phyloP scores from a whole-genome alignment of 2,113 vertebrate genomes.

The Tenebrosternarchus preto region DNA sequence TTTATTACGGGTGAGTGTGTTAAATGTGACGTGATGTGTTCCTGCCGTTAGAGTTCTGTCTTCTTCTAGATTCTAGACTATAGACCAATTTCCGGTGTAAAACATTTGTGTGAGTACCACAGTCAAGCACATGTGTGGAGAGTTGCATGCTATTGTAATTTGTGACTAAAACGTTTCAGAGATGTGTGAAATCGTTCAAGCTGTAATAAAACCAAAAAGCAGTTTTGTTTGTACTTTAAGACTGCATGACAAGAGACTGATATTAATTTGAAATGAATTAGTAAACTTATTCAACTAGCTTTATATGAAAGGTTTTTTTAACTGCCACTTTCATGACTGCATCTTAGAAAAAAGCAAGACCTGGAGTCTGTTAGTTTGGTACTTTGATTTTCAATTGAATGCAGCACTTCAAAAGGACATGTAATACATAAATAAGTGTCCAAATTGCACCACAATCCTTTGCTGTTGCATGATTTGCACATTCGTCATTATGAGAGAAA shows the following conservation, averaged over 20 bases:
- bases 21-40: neutral
- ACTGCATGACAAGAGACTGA: neutral
- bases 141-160: neutral
- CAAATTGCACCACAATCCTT: neutral
- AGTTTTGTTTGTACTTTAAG: slow-evolving; percentile 2
- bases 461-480: neutral
- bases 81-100: neutral
- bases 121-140: too few relatives aligned
- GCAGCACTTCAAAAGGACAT: neutral
- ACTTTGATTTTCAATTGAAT: too few relatives aligned
- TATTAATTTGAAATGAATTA: too few relatives aligned
- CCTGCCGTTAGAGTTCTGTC: too few relatives aligned
- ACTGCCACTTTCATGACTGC: neutral
- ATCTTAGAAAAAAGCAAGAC: neutral
- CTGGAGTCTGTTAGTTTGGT: too few relatives aligned
- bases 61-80: too few relatives aligned
- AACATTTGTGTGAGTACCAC: neutral
- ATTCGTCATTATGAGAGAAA: neutral
- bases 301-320: neutral
- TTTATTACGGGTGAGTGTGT: neutral
- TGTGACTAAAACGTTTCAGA: neutral
- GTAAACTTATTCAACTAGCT: too few relatives aligned
- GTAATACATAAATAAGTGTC: neutral
- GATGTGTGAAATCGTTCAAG: too few relatives aligned
- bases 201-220: neutral